Evolutionary conservation across 2,888 invertebrate species (phyloP).

Genomic region (Anagyrus pseudococci): DNA sequence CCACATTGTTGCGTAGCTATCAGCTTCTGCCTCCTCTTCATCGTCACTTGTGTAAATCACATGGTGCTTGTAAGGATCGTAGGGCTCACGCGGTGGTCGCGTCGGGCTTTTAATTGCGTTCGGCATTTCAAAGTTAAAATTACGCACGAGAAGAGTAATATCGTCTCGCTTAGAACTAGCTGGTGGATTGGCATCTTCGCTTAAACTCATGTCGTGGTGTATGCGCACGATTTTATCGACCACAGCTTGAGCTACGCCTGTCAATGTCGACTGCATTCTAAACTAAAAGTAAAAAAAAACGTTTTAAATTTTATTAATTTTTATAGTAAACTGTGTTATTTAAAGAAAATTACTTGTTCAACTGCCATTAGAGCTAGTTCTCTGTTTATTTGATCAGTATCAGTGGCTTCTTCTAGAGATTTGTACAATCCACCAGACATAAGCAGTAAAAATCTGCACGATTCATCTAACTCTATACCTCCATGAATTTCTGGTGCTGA

Average conservation of each 20-base stretch:
- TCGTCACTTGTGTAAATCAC: neutral
- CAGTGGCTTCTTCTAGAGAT: constrained; percentile 80
- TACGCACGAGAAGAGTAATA: constrained; percentile 83
- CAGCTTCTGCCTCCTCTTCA: neutral
- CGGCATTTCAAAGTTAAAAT: constrained; percentile 82
- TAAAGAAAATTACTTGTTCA: constrained; percentile 68
- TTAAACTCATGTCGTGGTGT: constrained; percentile 80
- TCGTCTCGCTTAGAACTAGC: constrained; percentile 76
- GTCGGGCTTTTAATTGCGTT: constrained; percentile 68
- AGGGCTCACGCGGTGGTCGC: constrained; percentile 46
- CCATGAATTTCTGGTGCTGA: constrained; percentile 85
- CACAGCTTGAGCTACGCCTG: constrained; percentile 84
- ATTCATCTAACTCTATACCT: constrained; percentile 78
- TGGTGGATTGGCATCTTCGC: constrained; percentile 61
- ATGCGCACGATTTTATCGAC: constrained; percentile 84
- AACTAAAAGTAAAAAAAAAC: constrained; percentile 65
- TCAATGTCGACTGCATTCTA: constrained; percentile 77
- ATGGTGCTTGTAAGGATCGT: neutral
- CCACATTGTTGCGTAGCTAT: neutral
- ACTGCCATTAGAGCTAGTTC: constrained; percentile 81
- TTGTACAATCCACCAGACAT: constrained; percentile 88
- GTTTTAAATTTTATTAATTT: neutral
- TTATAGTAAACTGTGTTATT: neutral
- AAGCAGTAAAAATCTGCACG: constrained; percentile 81
- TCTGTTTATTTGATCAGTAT: constrained; percentile 81